These are phyloP conservation scores for Rhagium mordax DNA, from an alignment of 2,888 invertebrate genomes.

Conservation along the genomic window DNA sequence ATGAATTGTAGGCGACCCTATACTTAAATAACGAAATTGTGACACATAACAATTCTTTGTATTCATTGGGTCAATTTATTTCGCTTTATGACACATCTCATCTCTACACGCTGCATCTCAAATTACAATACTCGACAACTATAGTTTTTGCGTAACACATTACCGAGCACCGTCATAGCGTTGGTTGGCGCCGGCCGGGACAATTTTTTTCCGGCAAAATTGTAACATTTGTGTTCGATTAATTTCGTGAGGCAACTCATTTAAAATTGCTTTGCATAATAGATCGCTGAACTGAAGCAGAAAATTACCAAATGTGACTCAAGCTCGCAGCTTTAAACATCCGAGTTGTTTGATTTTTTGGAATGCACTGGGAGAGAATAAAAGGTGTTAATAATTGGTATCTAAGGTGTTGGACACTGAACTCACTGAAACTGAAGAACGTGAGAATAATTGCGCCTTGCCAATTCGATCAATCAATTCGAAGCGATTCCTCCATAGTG, in stretches of 20 bases:
- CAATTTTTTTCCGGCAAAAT: neutral
- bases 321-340: too few species aligned
- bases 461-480: too few species aligned
- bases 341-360: too few species aligned
- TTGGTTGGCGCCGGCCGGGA: slow-evolving; percentile 1
- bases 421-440: too few species aligned
- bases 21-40: slow-evolving; percentile 33
- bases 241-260: neutral
- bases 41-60: slow-evolving; percentile 46
- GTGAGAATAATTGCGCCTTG: too few species aligned
- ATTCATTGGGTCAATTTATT: slow-evolving; percentile 41
- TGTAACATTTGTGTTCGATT: neutral
- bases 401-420: too few species aligned
- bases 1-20: neutral
- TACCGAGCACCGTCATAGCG: neutral
- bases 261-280: neutral
- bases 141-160: slow-evolving; percentile 21
- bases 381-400: too few species aligned
- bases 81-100: slow-evolving; percentile 36
- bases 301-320: too few species aligned
- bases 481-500: too few species aligned
- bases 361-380: too few species aligned
- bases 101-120: neutral
- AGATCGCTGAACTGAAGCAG: too few species aligned
- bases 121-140: slow-evolving; percentile 12